Evolutionary conservation across 1,140 invertebrate species (phyloP).

Genomic region (Aphelinus atriplicis): DNA sequence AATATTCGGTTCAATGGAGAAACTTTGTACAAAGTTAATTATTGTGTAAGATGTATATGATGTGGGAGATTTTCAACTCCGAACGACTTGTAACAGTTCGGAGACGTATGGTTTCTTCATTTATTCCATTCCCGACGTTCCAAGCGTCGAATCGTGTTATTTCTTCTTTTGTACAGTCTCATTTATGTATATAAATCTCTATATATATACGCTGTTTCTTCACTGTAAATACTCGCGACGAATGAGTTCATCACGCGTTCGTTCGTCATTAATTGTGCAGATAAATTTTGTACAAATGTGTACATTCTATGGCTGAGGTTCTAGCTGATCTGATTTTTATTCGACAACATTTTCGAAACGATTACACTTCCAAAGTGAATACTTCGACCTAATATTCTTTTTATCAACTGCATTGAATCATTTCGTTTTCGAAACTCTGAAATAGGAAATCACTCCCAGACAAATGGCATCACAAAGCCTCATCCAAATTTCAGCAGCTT

Average conservation of each 20-base stretch:
- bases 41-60: slow-evolving; percentile 24
- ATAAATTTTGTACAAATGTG: slow-evolving; percentile 1
- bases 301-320: no score
- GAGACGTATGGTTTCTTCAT: slow-evolving; percentile 3
- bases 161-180: slow-evolving; percentile 35
- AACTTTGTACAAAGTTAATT: slow-evolving; percentile 31
- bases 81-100: not conserved
- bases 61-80: not conserved
- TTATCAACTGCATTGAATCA: no score
- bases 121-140: slow-evolving; percentile 27
- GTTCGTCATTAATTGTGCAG: slow-evolving; percentile 10
- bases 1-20: slow-evolving; percentile 48
- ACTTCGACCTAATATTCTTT: no score
- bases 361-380: no score
- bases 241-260: not conserved
- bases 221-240: not conserved
- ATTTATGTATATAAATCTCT: not conserved
- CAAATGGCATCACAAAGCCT: no score
- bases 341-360: no score
- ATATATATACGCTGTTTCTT: not conserved
- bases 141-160: slow-evolving; percentile 5
- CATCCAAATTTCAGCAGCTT: no score
- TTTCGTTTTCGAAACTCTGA: no score
- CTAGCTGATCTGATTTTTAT: no score
- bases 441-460: no score